A percentile compares a stretch with the other conserved stretches of the same genome.
Evolutionary conservation across 2,113 vertebrate genomes (phyloP).

Genomic region (Leucopsar rothschildi): DNA sequence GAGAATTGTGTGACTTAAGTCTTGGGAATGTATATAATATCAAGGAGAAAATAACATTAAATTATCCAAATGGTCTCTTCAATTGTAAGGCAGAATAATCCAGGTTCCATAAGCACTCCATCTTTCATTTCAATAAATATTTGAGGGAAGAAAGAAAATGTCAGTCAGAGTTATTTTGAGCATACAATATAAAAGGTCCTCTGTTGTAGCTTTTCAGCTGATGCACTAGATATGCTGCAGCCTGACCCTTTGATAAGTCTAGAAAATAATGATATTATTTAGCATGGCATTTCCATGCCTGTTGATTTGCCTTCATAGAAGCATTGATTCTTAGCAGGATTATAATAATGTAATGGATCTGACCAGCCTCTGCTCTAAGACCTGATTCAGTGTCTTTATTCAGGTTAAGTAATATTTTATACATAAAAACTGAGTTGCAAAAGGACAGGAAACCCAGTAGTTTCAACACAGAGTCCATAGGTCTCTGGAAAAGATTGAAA

Average conservation of each 20-base stretch:
- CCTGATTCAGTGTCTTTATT: not conserved
- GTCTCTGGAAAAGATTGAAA: not conserved
- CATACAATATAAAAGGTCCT: not conserved
- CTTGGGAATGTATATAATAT: rapidly evolving
- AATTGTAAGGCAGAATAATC: not conserved
- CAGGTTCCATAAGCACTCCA: not conserved
- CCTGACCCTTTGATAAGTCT: not conserved
- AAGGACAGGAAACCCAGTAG: rapidly evolving
- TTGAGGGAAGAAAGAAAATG: not conserved
- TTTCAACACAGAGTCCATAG: not conserved
- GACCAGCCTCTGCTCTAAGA: not conserved
- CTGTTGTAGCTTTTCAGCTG: not conserved
- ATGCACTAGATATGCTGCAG: not conserved
- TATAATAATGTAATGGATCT: not conserved
- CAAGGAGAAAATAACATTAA: not conserved
- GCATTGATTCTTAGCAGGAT: rapidly evolving
- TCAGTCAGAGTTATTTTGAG: not conserved
- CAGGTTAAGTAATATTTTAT: not conserved
- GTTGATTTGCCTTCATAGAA: not conserved
- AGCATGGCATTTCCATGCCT: rapidly evolving
- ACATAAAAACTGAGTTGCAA: rapidly evolving
- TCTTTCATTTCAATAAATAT: not conserved
- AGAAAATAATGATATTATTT: not conserved
- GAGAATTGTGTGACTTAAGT: not conserved
- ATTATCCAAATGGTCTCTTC: not conserved